Percentiles rank a stretch among this genome's conserved stretches.
These are phyloP conservation scores for Clarias fuscus DNA, from an alignment of 2,797 vertebrate genomes.

Conservation along the genomic window DNA sequence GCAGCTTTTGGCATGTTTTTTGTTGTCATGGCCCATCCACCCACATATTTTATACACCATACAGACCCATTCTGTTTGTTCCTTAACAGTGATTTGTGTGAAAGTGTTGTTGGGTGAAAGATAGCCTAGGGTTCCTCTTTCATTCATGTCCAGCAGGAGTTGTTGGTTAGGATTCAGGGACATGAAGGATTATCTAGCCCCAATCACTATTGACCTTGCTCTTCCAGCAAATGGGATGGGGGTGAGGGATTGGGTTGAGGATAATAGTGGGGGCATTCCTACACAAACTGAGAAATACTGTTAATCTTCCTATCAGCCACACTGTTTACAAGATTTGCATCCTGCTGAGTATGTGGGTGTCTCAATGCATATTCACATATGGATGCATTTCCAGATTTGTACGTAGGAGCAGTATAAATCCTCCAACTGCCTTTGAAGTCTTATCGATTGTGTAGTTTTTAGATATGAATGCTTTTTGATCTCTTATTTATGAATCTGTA, in stretches of 20 bases:
- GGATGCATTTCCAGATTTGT: neutral
- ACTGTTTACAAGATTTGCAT: constrained; percentile 30
- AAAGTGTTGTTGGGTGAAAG: neutral
- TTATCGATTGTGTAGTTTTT: constrained; percentile 29
- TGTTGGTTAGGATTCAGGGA: neutral
- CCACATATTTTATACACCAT: neutral
- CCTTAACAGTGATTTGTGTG: constrained; percentile 10
- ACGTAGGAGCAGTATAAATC: constrained; percentile 1
- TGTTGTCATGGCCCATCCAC: neutral
- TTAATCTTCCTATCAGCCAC: constrained; percentile 18
- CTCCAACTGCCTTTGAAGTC: constrained; percentile 32
- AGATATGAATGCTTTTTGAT: constrained; percentile 39
- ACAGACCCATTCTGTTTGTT: constrained; percentile 1
- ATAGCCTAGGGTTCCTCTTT: constrained; percentile 2
- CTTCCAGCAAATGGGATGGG: neutral
- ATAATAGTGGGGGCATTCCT: neutral
- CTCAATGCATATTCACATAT: constrained; percentile 11
- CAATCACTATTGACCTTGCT: constrained; percentile 9
- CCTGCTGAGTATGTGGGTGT: constrained; percentile 6
- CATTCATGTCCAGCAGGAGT: neutral
- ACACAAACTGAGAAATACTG: constrained; percentile 23
- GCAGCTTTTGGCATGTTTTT: constrained; percentile 15
- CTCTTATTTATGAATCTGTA: constrained; percentile 48
- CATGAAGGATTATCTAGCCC: constrained; percentile 10
- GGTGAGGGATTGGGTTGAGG: too few relatives aligned